Base-by-base conservation (phyloP, 2,113 vertebrate species). In the Tretioscincus oriximinensis region DNA sequence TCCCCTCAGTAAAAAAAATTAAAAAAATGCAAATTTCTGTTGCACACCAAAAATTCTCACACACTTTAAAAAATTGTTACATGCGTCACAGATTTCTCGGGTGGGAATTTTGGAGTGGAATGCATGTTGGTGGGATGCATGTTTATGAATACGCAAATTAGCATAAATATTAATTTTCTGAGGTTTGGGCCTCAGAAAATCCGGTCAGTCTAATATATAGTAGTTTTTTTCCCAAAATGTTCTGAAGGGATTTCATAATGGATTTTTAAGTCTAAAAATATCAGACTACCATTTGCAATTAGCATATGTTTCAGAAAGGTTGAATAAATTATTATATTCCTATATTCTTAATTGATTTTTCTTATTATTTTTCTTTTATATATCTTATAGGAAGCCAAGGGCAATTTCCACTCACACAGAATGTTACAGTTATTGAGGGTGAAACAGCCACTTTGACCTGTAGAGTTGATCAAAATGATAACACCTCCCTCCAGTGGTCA, bases 401-500 rank as follows among this genome's bases (percentile, higher is more conserved):
- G 86, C 98, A 99, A 93, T 97, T 98, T 93, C 98, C 98, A 84
- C 95, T 98, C 79, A 98, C 98, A 88, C 97, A 98, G 93, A 99
- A 99, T 84, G 95, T 98, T 91, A 99, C 98, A 0, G 98, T 98
- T 88, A 96, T 98, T 78, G 97, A 99, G 96, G 97, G 98, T 14
- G 96, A 95, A 93, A 98, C 96, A 12, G 97, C 95, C 68, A 98
- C 97, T 94, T 92, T 99, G 96, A 99, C 98, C 96, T 99, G 98
- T 95, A 96, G 98, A 81, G 98, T 99, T 94, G 98, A 99, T 96
- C 97, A 96, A 96, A 99, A 99, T 96, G 98, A 99, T 97, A 99
- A 99, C 96, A 99, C 98, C 93, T 99, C 98, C 97, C 98, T 99
- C 97, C 98, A 99, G 98, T 99, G 98, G 98, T 99, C 98, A 94